A percentile compares a stretch with the other conserved stretches of the same genome.
Evolutionary conservation across 1,140 invertebrate species (phyloP).

Genomic region (Triops cancriformis): DNA sequence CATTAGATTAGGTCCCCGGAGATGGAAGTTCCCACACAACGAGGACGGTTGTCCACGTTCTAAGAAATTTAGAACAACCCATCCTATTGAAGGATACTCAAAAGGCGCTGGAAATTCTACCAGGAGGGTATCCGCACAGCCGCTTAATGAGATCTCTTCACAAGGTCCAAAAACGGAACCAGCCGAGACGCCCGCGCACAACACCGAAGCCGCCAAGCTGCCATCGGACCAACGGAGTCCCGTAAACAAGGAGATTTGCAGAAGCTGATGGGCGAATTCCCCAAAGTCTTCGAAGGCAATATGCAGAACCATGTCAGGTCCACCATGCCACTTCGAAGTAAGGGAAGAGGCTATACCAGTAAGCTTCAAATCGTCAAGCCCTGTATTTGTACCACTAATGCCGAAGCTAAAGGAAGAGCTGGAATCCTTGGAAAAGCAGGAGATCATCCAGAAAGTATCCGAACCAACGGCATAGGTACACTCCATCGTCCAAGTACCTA

Average conservation of each 20-base stretch:
- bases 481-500: neutral
- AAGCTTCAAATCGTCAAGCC: too few species aligned
- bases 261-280: neutral
- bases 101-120: neutral
- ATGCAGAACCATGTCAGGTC: neutral
- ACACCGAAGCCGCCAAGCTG: too few species aligned
- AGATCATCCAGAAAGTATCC: neutral
- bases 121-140: neutral
- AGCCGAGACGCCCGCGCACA: too few species aligned
- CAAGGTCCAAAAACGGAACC: too few species aligned
- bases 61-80: neutral
- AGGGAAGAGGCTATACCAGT: too few species aligned
- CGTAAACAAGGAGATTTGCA: too few species aligned
- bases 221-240: too few species aligned
- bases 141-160: slow-evolving; percentile 12
- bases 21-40: neutral
- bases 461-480: neutral
- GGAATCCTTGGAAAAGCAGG: slow-evolving; percentile 13
- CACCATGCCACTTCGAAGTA: slow-evolving; percentile 8
- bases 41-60: neutral
- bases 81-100: neutral
- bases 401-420: too few species aligned
- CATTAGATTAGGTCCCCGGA: neutral
- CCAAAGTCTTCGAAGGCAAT: slow-evolving; percentile 15
- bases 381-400: too few species aligned